Percentiles rank a stretch among this genome's conserved stretches.
These are phyloP conservation scores for Drosophila nikananu DNA, from an alignment of 1,140 invertebrate genomes.

Conservation along the genomic window DNA sequence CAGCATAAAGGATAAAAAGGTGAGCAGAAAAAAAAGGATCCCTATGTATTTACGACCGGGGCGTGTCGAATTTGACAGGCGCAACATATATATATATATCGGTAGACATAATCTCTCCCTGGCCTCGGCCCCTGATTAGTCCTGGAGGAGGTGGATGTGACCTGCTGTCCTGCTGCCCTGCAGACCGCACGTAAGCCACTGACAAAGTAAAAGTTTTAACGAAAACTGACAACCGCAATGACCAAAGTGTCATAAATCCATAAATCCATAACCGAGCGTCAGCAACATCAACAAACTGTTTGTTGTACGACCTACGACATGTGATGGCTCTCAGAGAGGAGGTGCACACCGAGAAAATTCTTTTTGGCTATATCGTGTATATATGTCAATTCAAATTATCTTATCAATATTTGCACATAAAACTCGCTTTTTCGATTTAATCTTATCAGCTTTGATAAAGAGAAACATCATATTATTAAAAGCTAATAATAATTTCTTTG, in stretches of 20 bases:
- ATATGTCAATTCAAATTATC: slow-evolving; percentile 6
- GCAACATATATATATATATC: slow-evolving; percentile 35
- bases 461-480: neutral
- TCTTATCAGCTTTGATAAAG: slow-evolving; percentile 3
- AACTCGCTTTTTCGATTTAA: neutral
- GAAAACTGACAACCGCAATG: slow-evolving; percentile 81
- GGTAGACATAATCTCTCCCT: slow-evolving; percentile 45
- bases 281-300: slow-evolving; percentile 81
- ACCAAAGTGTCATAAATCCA: slow-evolving; percentile 83
- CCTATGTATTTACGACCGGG: slow-evolving; percentile 52
- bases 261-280: slow-evolving; percentile 82
- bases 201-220: slow-evolving; percentile 70
- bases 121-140: slow-evolving; percentile 49
- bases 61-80: slow-evolving; percentile 70
- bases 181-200: slow-evolving; percentile 43
- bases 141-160: slow-evolving; percentile 7
- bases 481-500: neutral
- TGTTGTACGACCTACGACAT: slow-evolving; percentile 78
- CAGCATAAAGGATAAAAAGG: slow-evolving; percentile 53
- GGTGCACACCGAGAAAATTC: slow-evolving; percentile 5
- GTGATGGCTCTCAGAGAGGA: slow-evolving; percentile 35
- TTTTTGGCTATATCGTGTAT: too few relatives aligned
- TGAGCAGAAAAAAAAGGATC: slow-evolving; percentile 40
- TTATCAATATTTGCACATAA: slow-evolving; percentile 12
- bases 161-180: slow-evolving; percentile 7